Evolutionary conservation across 2,113 vertebrate genomes (phyloP).

Genomic region (Lipophrys pholis): DNA sequence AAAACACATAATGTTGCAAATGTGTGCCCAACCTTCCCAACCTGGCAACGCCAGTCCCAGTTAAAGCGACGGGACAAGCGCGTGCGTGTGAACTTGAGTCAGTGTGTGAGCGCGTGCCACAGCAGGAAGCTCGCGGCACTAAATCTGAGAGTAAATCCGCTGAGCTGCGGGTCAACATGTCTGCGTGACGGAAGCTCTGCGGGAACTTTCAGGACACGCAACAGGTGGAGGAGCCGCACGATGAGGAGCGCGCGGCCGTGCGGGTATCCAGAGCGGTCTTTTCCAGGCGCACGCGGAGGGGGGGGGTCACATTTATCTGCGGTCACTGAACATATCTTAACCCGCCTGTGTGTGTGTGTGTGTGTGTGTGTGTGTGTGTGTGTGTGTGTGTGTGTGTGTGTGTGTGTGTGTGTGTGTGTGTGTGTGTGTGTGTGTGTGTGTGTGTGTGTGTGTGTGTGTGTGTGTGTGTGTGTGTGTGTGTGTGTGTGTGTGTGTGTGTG

Average conservation of each 20-base stretch:
- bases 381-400: too few species aligned
- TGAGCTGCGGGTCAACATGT: constrained; percentile 72
- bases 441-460: too few species aligned
- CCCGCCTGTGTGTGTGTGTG: background rate
- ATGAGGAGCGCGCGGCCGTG: constrained; percentile 16
- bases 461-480: too few species aligned
- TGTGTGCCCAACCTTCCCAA: too few species aligned
- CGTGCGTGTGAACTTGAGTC: constrained; percentile 14
- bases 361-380: too few species aligned
- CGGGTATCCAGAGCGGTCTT: background rate
- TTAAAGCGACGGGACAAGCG: too few species aligned
- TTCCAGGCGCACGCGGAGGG: background rate
- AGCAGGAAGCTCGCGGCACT: background rate
- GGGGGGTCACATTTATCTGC: background rate
- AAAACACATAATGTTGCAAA: too few species aligned
- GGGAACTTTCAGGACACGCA: constrained; percentile 79
- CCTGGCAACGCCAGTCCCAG: too few species aligned
- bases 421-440: too few species aligned
- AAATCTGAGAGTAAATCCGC: constrained; percentile 70
- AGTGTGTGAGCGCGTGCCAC: too few species aligned
- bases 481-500: constrained; percentile 7
- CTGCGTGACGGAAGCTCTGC: constrained; percentile 53
- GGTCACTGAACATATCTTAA: constrained; percentile 14
- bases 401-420: too few species aligned
- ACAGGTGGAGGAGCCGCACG: constrained; percentile 71